Evolutionary conservation across 2,113 vertebrate genomes (phyloP).

Genomic region (Nothocercus nigrocapillus): DNA sequence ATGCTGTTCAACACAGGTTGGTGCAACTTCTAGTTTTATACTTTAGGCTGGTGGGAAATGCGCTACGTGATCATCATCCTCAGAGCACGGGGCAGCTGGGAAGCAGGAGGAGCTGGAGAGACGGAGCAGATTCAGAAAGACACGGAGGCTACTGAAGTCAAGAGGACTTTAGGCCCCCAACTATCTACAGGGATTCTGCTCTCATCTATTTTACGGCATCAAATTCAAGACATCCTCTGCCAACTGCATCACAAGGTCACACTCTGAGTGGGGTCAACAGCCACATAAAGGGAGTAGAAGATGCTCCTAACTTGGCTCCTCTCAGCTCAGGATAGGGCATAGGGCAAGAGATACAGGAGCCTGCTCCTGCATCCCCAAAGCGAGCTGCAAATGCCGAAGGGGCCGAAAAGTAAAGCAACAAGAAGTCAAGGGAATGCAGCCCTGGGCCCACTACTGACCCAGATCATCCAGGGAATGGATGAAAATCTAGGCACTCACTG

Average conservation of each 20-base stretch:
- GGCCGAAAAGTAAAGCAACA: neutral
- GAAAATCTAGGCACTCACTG: too few relatives aligned
- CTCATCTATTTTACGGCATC: neutral
- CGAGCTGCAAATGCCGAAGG: neutral
- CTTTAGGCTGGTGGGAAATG: neutral
- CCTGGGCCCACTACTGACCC: neutral
- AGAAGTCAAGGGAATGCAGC: neutral
- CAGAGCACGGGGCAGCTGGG: neutral
- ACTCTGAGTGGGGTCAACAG: neutral
- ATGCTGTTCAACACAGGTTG: rapidly evolving
- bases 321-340: neutral
- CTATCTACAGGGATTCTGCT: neutral
- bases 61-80: neutral
- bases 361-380: neutral
- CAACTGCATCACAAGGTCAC: neutral
- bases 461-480: neutral
- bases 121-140: neutral
- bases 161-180: neutral
- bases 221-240: neutral
- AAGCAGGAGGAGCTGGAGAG: neutral
- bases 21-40: neutral
- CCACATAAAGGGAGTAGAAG: neutral
- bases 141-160: neutral
- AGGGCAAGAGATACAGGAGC: neutral
- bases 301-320: neutral